Conservation (phyloP, 2,113 vertebrate genomes). For the Phylloscopus trochilus region DNA sequence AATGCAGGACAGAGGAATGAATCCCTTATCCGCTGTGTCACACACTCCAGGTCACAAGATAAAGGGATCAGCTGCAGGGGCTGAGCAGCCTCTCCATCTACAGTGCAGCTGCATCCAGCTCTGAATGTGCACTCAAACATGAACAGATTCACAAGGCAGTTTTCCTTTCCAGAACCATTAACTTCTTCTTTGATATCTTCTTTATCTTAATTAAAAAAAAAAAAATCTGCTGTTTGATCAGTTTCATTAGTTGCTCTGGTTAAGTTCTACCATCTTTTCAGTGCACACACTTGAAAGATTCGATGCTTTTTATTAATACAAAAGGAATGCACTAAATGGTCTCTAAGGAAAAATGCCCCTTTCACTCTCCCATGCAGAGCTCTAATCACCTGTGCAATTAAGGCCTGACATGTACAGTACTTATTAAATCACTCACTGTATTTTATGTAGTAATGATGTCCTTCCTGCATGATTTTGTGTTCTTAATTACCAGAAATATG, state of each 20-base stretch:
- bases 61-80: neutral
- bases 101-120: neutral
- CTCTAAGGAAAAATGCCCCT: neutral
- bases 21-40: neutral
- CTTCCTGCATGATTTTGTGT: neutral
- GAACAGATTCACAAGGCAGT: neutral
- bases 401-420: neutral
- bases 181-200: neutral
- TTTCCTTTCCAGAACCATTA: neutral
- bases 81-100: neutral
- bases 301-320: neutral
- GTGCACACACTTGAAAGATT: neutral
- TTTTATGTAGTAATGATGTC: neutral
- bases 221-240: neutral
- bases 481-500: neutral
- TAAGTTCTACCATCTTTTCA: neutral
- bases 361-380: neutral
- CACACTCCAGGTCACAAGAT: conserved; percentile 21
- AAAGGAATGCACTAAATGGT: neutral
- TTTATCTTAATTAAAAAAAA: neutral
- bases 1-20: conserved; percentile 6
- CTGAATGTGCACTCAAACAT: neutral
- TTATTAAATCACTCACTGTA: neutral
- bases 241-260: neutral
- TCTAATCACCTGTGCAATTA: neutral